These are phyloP conservation scores for Pararge aegeria DNA, from an alignment of 1,140 invertebrate species.

Conservation along the genomic window DNA sequence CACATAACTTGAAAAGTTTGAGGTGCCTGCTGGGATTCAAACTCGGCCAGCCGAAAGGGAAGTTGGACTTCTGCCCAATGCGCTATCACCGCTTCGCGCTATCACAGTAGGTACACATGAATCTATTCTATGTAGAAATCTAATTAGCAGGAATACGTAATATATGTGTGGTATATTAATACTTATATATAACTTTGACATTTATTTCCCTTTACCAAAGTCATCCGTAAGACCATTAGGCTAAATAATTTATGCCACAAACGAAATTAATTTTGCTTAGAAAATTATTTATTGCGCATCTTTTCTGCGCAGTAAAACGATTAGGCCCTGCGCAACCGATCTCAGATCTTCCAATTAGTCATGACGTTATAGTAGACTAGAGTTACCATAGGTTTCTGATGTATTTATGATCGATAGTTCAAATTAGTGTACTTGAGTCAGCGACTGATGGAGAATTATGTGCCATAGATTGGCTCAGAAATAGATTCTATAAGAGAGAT, in stretches of 20 bases:
- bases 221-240: not conserved
- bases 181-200: not conserved
- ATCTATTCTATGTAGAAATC: no score
- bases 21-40: no score
- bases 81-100: no score
- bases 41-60: no score
- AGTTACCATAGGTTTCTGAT: not conserved
- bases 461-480: not conserved
- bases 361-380: slow-evolving; percentile 12
- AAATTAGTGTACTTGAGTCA: not conserved
- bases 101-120: no score
- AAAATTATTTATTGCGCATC: slow-evolving; percentile 21
- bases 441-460: not conserved
- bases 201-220: not conserved
- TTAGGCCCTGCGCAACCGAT: slow-evolving; percentile 18
- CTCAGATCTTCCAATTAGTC: slow-evolving; percentile 32
- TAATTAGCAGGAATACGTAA: no score
- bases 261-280: slow-evolving; percentile 11
- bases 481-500: not conserved
- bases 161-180: no score
- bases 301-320: slow-evolving; percentile 28
- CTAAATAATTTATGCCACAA: not conserved
- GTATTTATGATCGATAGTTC: not conserved
- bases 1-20: no score
- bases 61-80: no score